phyloP scores from a whole-genome alignment of 1,140 invertebrate genomes.

The Wasmannia auropunctata region DNA sequence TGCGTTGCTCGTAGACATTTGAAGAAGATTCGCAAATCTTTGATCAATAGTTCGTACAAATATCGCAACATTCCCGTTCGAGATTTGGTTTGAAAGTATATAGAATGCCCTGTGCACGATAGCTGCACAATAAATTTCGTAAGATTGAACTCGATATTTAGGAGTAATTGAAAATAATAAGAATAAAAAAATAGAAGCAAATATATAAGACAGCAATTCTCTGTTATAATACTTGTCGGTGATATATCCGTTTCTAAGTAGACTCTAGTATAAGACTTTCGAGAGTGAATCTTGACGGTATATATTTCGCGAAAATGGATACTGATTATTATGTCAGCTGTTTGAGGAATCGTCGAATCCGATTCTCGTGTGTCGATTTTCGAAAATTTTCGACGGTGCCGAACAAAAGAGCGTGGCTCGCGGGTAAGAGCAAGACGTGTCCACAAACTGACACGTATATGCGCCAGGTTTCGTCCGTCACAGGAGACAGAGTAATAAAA shows the following conservation, averaged over 20 bases:
- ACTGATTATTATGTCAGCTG: neutral
- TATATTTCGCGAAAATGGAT: neutral
- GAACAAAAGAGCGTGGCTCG: neutral
- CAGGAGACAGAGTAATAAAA: slow-evolving; percentile 53
- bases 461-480: slow-evolving; percentile 5
- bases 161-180: neutral
- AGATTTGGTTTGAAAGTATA: neutral
- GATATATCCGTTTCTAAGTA: neutral
- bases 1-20: neutral
- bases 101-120: neutral
- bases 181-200: slow-evolving; percentile 1
- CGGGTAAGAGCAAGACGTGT: neutral
- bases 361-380: neutral
- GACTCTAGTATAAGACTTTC: too few relatives aligned
- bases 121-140: neutral
- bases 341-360: neutral
- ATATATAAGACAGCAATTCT: neutral
- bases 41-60: neutral
- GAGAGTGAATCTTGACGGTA: neutral
- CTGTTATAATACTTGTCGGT: neutral
- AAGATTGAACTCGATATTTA: neutral
- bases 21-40: neutral
- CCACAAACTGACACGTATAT: slow-evolving; percentile 20
- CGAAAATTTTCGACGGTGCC: neutral
- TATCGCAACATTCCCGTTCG: neutral